Percentiles rank a stretch among this genome's conserved stretches.
phyloP scores from a whole-genome alignment of 2,888 invertebrate genomes.

The Rotaria socialis region DNA sequence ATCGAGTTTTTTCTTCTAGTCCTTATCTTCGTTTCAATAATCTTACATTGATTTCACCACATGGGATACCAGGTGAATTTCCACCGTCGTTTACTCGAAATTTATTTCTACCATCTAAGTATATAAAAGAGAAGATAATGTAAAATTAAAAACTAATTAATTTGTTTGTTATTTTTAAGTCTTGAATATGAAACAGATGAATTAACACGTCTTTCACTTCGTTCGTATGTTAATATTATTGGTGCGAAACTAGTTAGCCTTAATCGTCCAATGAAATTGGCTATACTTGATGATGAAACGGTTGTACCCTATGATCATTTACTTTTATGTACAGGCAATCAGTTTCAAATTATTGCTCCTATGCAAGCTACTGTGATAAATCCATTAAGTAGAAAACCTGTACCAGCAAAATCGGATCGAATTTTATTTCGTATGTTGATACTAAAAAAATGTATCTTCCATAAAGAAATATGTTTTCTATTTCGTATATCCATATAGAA shows the following conservation, averaged over 20 bases:
- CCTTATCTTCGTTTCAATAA: slow-evolving; percentile 68
- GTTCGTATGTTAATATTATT: slow-evolving; percentile 68
- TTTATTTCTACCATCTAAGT: slow-evolving; percentile 9
- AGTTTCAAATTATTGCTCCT: slow-evolving; percentile 56
- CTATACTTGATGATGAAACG: slow-evolving; percentile 53
- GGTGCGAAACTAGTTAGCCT: slow-evolving; percentile 58
- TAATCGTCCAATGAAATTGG: slow-evolving; percentile 53
- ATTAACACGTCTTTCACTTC: slow-evolving; percentile 64
- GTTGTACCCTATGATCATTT: slow-evolving; percentile 59
- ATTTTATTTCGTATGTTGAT: not conserved
- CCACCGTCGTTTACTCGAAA: slow-evolving; percentile 53
- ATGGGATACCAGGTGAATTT: slow-evolving; percentile 64
- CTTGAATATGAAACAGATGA: slow-evolving; percentile 53
- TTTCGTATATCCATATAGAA: slow-evolving; percentile 41
- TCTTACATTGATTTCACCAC: slow-evolving; percentile 68
- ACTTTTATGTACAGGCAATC: slow-evolving; percentile 56
- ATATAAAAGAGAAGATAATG: not conserved
- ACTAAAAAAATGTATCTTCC: too few relatives aligned
- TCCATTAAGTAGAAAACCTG: slow-evolving; percentile 38
- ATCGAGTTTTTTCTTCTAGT: slow-evolving; percentile 50
- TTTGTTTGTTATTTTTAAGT: not conserved
- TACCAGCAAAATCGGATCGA: slow-evolving; percentile 34
- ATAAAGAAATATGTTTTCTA: too few relatives aligned
- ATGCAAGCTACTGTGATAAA: slow-evolving; percentile 51
- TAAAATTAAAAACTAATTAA: not conserved